Percentiles rank a stretch among this genome's conserved stretches.
These are phyloP conservation scores for Hephaestus fuliginosus DNA, from an alignment of 2,797 vertebrate genomes.

Conservation along the genomic window DNA sequence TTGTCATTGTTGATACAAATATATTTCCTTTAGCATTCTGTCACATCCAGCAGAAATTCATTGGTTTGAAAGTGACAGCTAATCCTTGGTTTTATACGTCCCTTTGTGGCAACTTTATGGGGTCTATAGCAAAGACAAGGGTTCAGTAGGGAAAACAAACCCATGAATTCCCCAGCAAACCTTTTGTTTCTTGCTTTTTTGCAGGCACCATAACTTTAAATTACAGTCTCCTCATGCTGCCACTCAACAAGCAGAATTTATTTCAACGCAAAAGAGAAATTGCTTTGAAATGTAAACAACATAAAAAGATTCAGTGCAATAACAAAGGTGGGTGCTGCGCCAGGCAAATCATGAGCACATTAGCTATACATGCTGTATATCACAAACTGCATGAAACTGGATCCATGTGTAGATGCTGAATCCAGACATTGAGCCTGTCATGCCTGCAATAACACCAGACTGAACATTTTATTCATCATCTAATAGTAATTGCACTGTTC, in stretches of 20 bases:
- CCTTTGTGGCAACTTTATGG: constrained; percentile 45
- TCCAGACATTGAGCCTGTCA: constrained; percentile 5
- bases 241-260: constrained; percentile 23
- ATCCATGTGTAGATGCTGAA: background rate
- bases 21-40: constrained; percentile 47
- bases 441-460: background rate
- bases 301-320: background rate
- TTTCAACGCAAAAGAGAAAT: constrained; percentile 15
- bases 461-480: background rate
- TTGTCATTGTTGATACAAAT: constrained; percentile 47
- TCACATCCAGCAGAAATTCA: constrained; percentile 30
- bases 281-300: constrained; percentile 26
- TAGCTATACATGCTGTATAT: constrained; percentile 3
- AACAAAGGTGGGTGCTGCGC: constrained; percentile 8
- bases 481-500: constrained; percentile 2
- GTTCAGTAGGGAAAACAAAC: constrained; percentile 36
- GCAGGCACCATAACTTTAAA: constrained; percentile 27
- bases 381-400: constrained; percentile 26
- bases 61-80: constrained; percentile 42
- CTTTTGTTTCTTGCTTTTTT: constrained; percentile 21
- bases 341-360: background rate
- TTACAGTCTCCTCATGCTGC: constrained; percentile 21
- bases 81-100: constrained; percentile 50
- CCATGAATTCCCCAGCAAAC: constrained; percentile 3
- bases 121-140: constrained; percentile 16